Base-by-base conservation (phyloP, 2,113 vertebrate species). In the Cyphomyrus plagiostoma region DNA sequence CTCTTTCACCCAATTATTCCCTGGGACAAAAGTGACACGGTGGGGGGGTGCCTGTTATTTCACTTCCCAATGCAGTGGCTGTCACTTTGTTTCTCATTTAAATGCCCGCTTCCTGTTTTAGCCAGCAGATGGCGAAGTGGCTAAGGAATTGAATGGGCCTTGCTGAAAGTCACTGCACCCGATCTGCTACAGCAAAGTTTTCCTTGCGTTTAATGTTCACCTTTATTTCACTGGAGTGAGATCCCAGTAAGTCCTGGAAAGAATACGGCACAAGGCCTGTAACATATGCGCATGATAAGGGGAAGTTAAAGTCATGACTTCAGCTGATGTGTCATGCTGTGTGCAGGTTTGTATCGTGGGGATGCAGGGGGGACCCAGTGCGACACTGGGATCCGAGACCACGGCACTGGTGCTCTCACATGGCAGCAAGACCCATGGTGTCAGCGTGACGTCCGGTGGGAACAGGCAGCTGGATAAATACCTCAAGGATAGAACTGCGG, bases 1-100 rank as follows among this genome's bases (percentile, higher is more conserved):
- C 11, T 85, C 91, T 82, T 91, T 88, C 66, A 77, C 91, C 91
- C 93, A 94, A 93, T 92, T 91, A 90, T 91, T 94, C 92, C 91
- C 92, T 90, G 93, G 91, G 91, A 92, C 90, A 90, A 92, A 93
- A 93, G 90, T 93, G 91, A 93, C 93, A 90, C 89, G 88, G 90
- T 89, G 88, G 89, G 92, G 90, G 88, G 7, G 89, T 90, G 90
- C 89, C 92, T 92, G 93, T 93, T 94, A 92, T 94, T 94, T 92
- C 93, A 90, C 46, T 93, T 92, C 92, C 92, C 87, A 92, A 92
- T 21, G 91, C 89, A 93, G 89, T 86, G 89, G 87, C 93, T 83
- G 91, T 91, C 89, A 90, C 90, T 91, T 92, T 88, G 92, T 91
- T 91, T 95, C 74, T 42, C 74, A 80, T 80, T 39, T 39, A 77